These are phyloP conservation scores for Alexandromys fortis DNA, from an alignment of 2,113 vertebrate genomes.

Conservation along the genomic window DNA sequence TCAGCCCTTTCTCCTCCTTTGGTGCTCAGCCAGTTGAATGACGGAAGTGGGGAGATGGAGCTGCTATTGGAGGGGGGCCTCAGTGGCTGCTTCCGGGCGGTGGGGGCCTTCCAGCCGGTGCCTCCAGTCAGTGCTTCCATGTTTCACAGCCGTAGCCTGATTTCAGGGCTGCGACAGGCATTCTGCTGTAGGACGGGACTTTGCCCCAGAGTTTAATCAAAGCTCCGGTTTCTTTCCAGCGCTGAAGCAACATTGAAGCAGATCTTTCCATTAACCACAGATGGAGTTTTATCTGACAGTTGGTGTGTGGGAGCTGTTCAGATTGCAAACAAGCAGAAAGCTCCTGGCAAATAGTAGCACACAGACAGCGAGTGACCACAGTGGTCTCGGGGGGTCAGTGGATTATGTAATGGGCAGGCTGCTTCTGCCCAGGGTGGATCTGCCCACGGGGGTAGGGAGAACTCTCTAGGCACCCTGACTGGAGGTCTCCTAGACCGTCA, in stretches of 20 bases:
- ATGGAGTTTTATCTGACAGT: slow-evolving; percentile 66
- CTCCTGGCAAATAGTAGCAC: slow-evolving; percentile 54
- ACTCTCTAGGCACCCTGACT: too few relatives aligned
- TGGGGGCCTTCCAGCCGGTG: neutral
- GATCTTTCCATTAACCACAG: slow-evolving; percentile 58
- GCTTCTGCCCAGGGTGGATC: neutral
- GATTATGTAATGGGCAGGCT: neutral
- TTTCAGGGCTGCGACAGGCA: neutral
- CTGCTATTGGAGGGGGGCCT: neutral
- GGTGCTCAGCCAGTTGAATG: slow-evolving; percentile 14
- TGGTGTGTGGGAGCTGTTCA: neutral
- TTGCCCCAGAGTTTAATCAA: slow-evolving; percentile 45
- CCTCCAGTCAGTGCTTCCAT: neutral
- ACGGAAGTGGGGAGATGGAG: slow-evolving; percentile 20
- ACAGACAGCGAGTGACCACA: neutral
- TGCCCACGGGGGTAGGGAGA: neutral
- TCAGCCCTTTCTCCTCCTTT: slow-evolving; percentile 51
- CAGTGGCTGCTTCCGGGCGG: neutral
- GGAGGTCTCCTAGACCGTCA: neutral
- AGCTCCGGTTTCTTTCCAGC: slow-evolving; percentile 53
- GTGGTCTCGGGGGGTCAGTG: neutral
- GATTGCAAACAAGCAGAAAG: slow-evolving; percentile 62
- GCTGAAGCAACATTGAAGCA: slow-evolving; percentile 31
- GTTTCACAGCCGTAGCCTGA: neutral
- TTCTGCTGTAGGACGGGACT: slow-evolving; percentile 3